Base-by-base conservation (phyloP, 2,113 vertebrate genomes). In the Odocoileus virginianus region DNA sequence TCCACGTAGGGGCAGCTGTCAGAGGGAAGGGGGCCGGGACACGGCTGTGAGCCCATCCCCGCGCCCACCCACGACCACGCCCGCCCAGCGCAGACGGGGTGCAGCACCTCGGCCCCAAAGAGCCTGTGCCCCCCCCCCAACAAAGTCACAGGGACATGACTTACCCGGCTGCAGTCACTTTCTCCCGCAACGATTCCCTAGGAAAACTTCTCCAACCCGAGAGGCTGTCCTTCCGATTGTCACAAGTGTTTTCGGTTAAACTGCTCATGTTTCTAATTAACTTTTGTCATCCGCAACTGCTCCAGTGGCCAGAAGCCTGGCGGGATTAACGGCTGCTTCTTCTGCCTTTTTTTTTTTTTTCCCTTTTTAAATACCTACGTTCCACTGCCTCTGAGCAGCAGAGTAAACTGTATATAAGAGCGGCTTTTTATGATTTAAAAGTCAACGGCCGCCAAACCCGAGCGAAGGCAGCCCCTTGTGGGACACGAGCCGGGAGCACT, bases 251-350 rank as follows among this genome's bases (percentile, higher is more conserved):
- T 99, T 98, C 98, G 74, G 98, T 99, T 99, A 99, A 98, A 98
- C 98, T 83, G 98, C 98, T 99, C 99, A 99, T 99, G 99, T 98
- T 99, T 99, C 98, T 98, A 99, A 99, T 99, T 99, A 99, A 98
- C 98, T 98, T 98, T 98, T 99, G 99, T 99, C 99, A 99, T 99
- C 98, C 97, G 55, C 97, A 98, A 98, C 98, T 98, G 98, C 98
- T 98, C 52, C 94, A 92, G 98, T 98, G 98, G 98, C 99, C 99
- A 99, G 98, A 98, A 99, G 99, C 98, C 98, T 99, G 98, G 98
- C 98, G 98, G 99, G 99, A 99, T 99, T 99, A 99, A 99, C 98
- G 99, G 98, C 98, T 98, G 98, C 98, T 87, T 71, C 97, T 97
- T 96, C 97, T 40, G 81, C 23, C 7, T 1, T 36, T 58, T 76